Percentiles rank a stretch among this genome's conserved stretches.
These are phyloP conservation scores for Spinus olivaceus DNA, from an alignment of 2,797 vertebrate genomes.

Conservation along the genomic window DNA sequence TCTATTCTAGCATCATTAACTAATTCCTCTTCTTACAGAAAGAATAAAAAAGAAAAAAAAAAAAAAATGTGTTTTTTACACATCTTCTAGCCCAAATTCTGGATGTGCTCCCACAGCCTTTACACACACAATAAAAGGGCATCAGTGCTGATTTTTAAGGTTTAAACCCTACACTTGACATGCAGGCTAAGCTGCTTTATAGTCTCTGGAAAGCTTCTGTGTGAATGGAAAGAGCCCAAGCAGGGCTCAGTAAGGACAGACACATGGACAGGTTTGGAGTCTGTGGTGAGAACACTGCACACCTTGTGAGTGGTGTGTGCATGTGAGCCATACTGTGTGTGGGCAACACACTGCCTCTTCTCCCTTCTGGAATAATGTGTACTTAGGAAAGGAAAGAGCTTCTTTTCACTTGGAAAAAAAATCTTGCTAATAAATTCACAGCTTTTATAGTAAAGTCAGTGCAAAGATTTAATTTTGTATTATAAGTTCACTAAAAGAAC, in stretches of 20 bases:
- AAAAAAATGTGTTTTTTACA: background rate
- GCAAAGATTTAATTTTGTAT: conserved; percentile 37
- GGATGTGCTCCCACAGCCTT: background rate
- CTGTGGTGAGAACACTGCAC: background rate
- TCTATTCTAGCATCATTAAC: background rate
- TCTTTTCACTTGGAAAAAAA: conserved; percentile 11
- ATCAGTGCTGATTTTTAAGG: background rate
- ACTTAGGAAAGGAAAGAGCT: conserved; percentile 38
- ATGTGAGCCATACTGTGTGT: conserved; percentile 54
- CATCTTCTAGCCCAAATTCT: background rate
- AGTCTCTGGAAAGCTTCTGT: background rate
- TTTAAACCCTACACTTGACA: background rate
- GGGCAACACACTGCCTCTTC: conserved; percentile 45
- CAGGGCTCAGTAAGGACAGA: background rate
- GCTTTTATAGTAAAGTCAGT: conserved; percentile 35
- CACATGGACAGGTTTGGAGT: background rate
- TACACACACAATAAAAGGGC: background rate
- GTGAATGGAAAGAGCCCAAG: background rate
- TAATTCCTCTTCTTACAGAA: background rate
- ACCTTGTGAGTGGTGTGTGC: background rate
- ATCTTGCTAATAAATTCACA: conserved; percentile 56
- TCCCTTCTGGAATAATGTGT: conserved; percentile 48
- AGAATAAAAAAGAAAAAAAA: background rate
- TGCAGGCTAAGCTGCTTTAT: background rate
- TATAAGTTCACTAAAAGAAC: background rate